Base-by-base conservation (phyloP, 2,797 vertebrate species). In the Enteromius fasciolatus region DNA sequence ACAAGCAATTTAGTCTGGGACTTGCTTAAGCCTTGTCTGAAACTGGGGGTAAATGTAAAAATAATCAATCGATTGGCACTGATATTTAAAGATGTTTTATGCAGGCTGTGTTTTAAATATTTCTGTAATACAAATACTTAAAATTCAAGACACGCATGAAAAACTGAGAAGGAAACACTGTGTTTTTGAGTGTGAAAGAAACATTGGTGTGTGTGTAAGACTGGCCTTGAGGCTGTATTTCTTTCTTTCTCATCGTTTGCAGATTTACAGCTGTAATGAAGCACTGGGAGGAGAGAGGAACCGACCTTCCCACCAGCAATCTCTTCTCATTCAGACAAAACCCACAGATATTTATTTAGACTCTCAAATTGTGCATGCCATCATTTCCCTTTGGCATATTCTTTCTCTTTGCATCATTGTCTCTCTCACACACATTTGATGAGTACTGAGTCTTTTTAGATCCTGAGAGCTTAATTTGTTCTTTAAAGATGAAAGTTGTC, bases 231-330 rank as follows among this genome's bases (percentile, higher is more conserved):
- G 33, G 64, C 36, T 20, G 41, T 72, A 41, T 72, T 52, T 80
- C 75, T 57, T 33, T 23, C 52, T 36, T 79, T 75, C 20, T 36
- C 57, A 69, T 31, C 5, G 5, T 68, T 76, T 66, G 73, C 10
- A 33, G 48, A 70, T 85, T 79, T 83, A 66, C 70, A 68, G 36
- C 82, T 75, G 39, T 74, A 67, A 83, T 83, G n/a, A 86, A 76
- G 59, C 28, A 36, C 48, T 80, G 76, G 18, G 59, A 84, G 25
- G 50, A 74, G 31, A 67, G n/a, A 48, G 63, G 14, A 80, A 70
- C 67, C 79, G 80, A 84, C 82, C 77, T 86, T 89, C 68, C 39
- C 12, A 18, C 18, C 33, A 66, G 52, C n/a, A 9, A 36, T 78
- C 23, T 48, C 28, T 20, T 70, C 44, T 59, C 63, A 70, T 44